These are phyloP conservation scores for Etia nguti DNA, from an alignment of 2,113 vertebrate species.

Conservation along the genomic window DNA sequence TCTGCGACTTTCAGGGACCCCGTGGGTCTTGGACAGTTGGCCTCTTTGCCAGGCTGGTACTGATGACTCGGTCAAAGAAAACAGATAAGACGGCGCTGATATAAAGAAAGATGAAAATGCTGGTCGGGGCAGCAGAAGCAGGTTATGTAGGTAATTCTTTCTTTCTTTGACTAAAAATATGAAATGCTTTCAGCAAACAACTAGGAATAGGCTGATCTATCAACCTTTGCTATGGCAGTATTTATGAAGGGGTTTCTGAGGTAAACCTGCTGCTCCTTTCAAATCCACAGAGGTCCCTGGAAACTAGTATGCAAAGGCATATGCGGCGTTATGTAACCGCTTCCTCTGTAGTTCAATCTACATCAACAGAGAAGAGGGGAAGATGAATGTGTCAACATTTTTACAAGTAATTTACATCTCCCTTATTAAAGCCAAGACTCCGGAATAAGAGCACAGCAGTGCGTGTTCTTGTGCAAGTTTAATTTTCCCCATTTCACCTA, in stretches of 20 bases:
- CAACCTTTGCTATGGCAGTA: background rate
- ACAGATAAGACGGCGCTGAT: background rate
- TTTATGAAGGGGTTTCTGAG: conserved; percentile 10
- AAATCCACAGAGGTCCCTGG: background rate
- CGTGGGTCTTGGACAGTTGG: background rate
- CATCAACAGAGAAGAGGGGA: background rate
- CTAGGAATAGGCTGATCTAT: background rate
- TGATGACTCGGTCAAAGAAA: background rate
- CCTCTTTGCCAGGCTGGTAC: background rate
- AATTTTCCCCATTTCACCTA: background rate
- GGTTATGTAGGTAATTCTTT: background rate
- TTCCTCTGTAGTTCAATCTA: background rate
- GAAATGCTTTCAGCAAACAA: background rate
- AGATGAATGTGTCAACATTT: conserved; percentile 12
- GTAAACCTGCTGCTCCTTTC: background rate
- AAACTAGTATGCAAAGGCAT: background rate
- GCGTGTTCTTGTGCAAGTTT: background rate
- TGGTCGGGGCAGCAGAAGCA: background rate
- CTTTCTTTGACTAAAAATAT: background rate
- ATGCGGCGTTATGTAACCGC: background rate
- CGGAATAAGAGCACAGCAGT: background rate
- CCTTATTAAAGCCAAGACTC: background rate
- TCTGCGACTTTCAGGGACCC: background rate
- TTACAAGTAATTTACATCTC: conserved; percentile 5
- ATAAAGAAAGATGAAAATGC: background rate